A percentile compares a stretch with the other conserved stretches of the same genome.
phyloP scores from a whole-genome alignment of 2,797 vertebrate species.

The Sebastolobus altivelis region DNA sequence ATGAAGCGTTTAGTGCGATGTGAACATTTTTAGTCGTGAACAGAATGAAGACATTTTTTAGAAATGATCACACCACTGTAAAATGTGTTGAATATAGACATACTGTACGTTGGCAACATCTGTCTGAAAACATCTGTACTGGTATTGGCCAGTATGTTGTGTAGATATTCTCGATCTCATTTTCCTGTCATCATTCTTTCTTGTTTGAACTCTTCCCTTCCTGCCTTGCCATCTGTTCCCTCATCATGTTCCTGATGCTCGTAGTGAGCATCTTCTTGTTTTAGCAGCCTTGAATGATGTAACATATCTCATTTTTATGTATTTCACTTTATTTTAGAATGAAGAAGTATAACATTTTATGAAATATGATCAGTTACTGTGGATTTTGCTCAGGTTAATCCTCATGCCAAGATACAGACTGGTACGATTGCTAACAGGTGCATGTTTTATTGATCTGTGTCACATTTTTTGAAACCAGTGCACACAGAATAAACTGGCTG shows the following conservation, averaged over 20 bases:
- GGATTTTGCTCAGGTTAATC: background rate
- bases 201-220: conserved; percentile 37
- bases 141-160: background rate
- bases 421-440: background rate
- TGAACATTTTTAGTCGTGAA: background rate
- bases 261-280: conserved; percentile 12
- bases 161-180: conserved; percentile 14
- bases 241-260: conserved; percentile 38
- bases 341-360: background rate
- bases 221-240: conserved; percentile 38
- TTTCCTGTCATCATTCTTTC: conserved; percentile 35
- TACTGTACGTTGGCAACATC: background rate
- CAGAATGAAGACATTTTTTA: background rate
- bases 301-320: background rate
- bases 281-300: background rate
- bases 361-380: background rate
- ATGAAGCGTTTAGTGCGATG: conserved; percentile 2
- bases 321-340: conserved; percentile 12
- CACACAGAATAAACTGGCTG: background rate
- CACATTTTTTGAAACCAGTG: background rate
- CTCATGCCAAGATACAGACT: background rate
- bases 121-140: conserved; percentile 13
- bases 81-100: background rate
- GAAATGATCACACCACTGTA: background rate
- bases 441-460: background rate